Evolutionary conservation across 1,140 invertebrate genomes (phyloP), one percentile per base, ranked within the genome.

Genomic region (Rhyzopertha dominica): DNA sequence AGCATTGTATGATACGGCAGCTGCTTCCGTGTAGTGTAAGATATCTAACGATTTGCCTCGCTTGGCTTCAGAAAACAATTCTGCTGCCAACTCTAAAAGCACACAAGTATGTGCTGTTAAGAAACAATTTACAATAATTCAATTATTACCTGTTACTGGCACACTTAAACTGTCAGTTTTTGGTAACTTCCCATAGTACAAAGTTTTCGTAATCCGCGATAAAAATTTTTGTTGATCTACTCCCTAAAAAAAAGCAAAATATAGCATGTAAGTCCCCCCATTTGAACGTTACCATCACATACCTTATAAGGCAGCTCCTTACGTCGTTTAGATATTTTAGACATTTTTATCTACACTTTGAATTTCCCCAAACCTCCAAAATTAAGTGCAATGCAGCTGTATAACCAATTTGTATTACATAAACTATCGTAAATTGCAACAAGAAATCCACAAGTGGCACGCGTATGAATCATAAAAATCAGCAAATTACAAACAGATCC

Each of bases 131-230:
- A 32, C 41, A 7, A 31, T 32, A 13, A 5, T 38, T 28, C 12
- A 14, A 30, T 40, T 53, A 40, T 53, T 51, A 58, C 17, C 84
- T 70, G 86, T 87, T 38, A 89, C 77, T 34, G 86, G 85, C 24
- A 90, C 71, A 61, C 85, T 87, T 10, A 87, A 70, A 43, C 81
- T 74, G 53, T 85, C 81, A 42, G 80, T 77, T 34, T 70, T 70
- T 17, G 85, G 82, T 25, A 84, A 65, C 65, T 83, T 78, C 40
- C 85, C 83, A 74, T 90, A 93, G 65, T 93, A 93, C 4, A 93
- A 69, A 1, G 87, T 86, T 67, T 93, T 92, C 1, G 76, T 79
- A 39, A 93, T 85, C 50, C 89, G 74, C 51, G 81, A 77, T 37
- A 87, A 68, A 62, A 90, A 87, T 41, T 82, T 78, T 31, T 79